Evolutionary conservation across 2,113 vertebrate genomes (phyloP), one percentile per base, ranked within the genome.

Genomic region (Halcyon senegalensis): DNA sequence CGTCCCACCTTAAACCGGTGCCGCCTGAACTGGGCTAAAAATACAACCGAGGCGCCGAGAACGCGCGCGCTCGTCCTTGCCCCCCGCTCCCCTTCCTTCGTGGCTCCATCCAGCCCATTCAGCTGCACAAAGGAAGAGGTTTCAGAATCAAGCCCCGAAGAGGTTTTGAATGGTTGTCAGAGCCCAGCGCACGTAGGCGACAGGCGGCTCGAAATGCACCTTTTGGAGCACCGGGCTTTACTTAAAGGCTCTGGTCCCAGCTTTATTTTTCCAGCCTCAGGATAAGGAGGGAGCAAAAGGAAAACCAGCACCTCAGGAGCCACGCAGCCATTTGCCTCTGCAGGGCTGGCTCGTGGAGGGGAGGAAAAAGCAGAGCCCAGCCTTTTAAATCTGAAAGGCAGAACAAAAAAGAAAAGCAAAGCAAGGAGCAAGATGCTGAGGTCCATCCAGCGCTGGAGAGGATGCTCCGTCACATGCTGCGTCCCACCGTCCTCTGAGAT

Each of bases 41-140:
- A 94, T 96, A 96, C 31, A 46, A 41, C n/a, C 46, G 56, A 69
- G 62, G 73, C 41, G 77, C 5, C 2, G 55, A 37, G 41, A 87
- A 56, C 9, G 33, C 13, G 84, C 39, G 8, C 15, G 69, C 31
- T 66, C 41, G 20, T 83, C 97, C 90, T 67, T 27, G 44, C 94
- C 19, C 85, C 55, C 89, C 82, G 43, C 87, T 86, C 74, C 4
- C 78, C 11, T 79, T 48, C 68, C 93, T 74, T 80, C 75, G 84
- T 53, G 87, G 91, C 82, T 89, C 72, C 10, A 58, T 59, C 68
- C 90, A 50, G 90, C 85, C 92, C 90, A 60, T 86, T 87, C 88
- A 96, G 88, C 89, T 83, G 87, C 79, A 74, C 70, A 77, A 75
- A 72, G 56, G 74, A 77, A 83, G 78, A 75, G 74, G 64, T 35